Conservation (phyloP, 1,140 invertebrate genomes). For the Thaumatotibia leucotreta region DNA sequence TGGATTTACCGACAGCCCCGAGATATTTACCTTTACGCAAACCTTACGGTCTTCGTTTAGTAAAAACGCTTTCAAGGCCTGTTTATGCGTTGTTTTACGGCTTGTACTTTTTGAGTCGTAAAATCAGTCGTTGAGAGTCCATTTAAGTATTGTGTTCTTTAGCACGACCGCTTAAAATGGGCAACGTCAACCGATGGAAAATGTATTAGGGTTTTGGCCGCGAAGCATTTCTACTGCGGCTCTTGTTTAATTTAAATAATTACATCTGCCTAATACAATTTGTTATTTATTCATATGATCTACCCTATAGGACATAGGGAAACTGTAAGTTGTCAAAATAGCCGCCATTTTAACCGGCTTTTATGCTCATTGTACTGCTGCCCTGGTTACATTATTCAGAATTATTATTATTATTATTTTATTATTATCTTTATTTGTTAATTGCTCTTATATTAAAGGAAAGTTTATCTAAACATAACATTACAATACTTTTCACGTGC, state of each 20-base stretch:
- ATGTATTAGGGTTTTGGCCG: no score
- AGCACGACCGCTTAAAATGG: not conserved
- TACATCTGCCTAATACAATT: no score
- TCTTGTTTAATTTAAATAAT: no score
- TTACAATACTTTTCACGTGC: not conserved
- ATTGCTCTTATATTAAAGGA: not conserved
- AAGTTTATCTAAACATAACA: not conserved
- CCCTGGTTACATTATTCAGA: no score
- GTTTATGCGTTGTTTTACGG: conserved; percentile 3
- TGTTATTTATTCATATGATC: no score
- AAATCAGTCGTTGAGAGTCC: not conserved
- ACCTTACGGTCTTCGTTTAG: conserved; percentile 14
- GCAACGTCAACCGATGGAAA: not conserved
- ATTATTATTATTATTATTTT: no score
- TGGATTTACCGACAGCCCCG: conserved; percentile 19
- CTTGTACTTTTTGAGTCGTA: conserved; percentile 8
- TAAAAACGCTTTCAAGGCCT: not conserved
- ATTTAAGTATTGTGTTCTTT: not conserved
- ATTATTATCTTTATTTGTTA: no score
- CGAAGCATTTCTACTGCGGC: no score
- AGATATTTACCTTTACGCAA: conserved; percentile 23
- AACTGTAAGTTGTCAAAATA: no score
- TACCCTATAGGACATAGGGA: no score
- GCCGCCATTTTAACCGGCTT: no score
- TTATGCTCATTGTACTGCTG: no score